Conservation (phyloP, 2,113 vertebrate species). For the Bombycilla garrulus region DNA sequence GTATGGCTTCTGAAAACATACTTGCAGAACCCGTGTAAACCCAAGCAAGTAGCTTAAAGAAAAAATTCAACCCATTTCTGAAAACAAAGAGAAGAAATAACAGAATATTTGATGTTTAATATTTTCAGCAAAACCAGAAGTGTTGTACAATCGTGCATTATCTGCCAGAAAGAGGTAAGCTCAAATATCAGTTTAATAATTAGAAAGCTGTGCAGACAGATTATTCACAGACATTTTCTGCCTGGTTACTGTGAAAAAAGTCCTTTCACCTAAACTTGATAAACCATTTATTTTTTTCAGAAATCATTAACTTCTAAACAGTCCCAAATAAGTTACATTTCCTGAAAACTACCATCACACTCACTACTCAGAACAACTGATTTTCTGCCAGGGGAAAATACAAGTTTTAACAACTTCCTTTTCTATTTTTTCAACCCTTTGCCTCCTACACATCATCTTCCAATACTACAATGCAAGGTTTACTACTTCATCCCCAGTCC, state of each 20-base stretch:
- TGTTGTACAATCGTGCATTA: not conserved
- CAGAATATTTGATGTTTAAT: not conserved
- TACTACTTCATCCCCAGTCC: not conserved
- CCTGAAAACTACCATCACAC: not conserved
- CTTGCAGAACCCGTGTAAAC: constrained; percentile 97
- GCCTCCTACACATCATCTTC: not conserved
- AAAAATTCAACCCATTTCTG: constrained; percentile 97
- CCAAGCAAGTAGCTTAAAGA: constrained; percentile 98
- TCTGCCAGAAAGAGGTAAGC: not conserved
- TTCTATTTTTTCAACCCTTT: not conserved
- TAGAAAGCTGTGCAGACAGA: not conserved
- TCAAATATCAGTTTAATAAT: not conserved
- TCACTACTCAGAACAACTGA: not conserved
- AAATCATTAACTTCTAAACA: not conserved
- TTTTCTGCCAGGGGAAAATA: not conserved
- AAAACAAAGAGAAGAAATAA: constrained; percentile 42
- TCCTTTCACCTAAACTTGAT: not conserved
- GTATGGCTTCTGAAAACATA: constrained; percentile 99
- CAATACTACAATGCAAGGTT: not conserved
- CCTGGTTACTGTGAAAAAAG: not conserved
- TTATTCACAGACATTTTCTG: not conserved
- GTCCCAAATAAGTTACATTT: not conserved
- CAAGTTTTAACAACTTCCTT: not conserved
- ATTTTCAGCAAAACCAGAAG: not conserved
- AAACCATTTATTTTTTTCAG: not conserved